Percentiles rank a stretch among this genome's conserved stretches.
Conservation (phyloP, 1,140 invertebrate species). For the Drosophila subobscura region DNA sequence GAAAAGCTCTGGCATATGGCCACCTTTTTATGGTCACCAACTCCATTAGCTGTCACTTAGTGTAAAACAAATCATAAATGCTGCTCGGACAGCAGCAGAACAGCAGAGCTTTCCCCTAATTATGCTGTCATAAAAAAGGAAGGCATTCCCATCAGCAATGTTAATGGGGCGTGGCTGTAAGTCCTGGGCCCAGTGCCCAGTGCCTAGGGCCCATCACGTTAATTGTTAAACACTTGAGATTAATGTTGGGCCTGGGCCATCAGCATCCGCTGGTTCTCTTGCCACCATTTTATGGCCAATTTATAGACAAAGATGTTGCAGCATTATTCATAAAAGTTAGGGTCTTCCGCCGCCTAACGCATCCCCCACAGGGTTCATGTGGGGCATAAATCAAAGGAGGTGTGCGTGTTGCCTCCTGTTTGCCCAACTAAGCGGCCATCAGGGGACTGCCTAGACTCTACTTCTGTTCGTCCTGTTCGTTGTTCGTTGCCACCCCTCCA, state of each 20-base stretch:
- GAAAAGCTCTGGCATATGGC: constrained; percentile 49
- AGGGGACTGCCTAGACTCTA: constrained; percentile 4
- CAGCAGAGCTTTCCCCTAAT: constrained; percentile 47
- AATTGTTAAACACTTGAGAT: constrained; percentile 75
- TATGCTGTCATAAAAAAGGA: constrained; percentile 57
- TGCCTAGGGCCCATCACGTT: constrained; percentile 38
- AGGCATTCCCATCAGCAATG: constrained; percentile 22
- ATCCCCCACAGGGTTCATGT: constrained; percentile 38
- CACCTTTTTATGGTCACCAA: constrained; percentile 52
- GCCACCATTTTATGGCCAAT: constrained; percentile 52
- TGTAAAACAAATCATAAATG: constrained; percentile 69
- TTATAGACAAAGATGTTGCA: constrained; percentile 64
- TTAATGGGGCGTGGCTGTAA: constrained; percentile 16
- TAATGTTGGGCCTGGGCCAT: constrained; percentile 44
- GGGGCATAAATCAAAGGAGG: constrained; percentile 47
- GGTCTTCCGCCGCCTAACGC: constrained; percentile 12
- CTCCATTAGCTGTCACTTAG: constrained; percentile 71
- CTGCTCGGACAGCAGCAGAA: constrained; percentile 13
- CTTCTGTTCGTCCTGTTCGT: neutral
- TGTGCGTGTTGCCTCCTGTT: constrained; percentile 38
- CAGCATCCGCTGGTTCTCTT: constrained; percentile 6
- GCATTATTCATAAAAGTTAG: constrained; percentile 72
- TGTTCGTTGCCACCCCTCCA: neutral
- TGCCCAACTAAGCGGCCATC: constrained; percentile 45
- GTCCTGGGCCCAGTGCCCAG: constrained; percentile 14